Evolutionary conservation across 2,797 vertebrate species (phyloP).

Genomic region (Melopsittacus undulatus): DNA sequence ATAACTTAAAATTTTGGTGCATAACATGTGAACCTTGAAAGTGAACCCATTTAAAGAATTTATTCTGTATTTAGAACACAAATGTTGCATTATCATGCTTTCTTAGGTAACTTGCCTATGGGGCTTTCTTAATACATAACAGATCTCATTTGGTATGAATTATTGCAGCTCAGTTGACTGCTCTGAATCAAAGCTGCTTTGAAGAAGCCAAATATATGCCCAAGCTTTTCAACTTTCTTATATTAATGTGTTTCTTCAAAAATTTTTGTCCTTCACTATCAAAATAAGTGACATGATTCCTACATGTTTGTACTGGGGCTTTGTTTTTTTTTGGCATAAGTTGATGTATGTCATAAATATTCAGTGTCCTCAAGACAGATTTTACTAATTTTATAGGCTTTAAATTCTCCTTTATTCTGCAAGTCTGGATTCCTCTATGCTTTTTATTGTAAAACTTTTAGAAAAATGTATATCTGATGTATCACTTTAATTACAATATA

Average conservation of each 20-base stretch:
- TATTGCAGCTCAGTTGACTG: not conserved
- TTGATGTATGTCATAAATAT: not conserved
- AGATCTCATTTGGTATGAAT: constrained; percentile 1
- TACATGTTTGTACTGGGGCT: not conserved
- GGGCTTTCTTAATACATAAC: not conserved
- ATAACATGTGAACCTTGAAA: not conserved
- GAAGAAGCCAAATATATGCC: not conserved
- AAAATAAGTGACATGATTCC: not conserved
- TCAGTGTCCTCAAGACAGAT: not conserved
- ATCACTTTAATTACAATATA: not conserved
- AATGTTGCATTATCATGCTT: not conserved
- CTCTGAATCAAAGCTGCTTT: not conserved
- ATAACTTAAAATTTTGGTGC: not conserved
- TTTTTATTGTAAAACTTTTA: not conserved
- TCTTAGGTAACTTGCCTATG: not conserved
- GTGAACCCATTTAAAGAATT: not conserved
- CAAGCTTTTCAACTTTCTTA: not conserved
- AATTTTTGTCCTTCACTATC: not conserved
- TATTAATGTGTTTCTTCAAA: not conserved
- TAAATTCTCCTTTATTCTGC: not conserved
- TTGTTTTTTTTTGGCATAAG: not conserved
- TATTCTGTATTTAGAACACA: not conserved
- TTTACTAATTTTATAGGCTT: not conserved
- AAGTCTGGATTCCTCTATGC: not conserved
- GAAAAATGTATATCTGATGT: not conserved